Percentiles rank a stretch among this genome's conserved stretches.
phyloP scores from a whole-genome alignment of 2,797 vertebrate genomes.

The Periophthalmus magnuspinnatus region DNA sequence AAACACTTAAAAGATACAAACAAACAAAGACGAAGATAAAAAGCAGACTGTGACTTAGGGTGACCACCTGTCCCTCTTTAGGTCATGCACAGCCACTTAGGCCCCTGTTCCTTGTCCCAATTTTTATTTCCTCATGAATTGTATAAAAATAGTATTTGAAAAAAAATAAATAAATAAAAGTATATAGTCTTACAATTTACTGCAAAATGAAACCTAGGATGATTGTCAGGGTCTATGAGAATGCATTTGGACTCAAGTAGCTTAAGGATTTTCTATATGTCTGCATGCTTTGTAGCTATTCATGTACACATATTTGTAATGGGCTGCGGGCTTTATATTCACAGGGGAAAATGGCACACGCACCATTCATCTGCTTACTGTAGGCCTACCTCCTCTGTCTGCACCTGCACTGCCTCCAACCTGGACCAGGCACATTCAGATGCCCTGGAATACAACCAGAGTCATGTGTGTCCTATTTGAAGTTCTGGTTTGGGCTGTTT shows the following conservation, averaged over 20 bases:
- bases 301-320: slow-evolving; percentile 39
- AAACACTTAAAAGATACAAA: slow-evolving; percentile 28
- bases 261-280: neutral
- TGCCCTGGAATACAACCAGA: no score
- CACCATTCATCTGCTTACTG: slow-evolving; percentile 9
- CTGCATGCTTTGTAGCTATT: neutral
- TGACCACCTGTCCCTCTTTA: no score
- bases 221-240: neutral
- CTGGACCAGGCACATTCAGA: slow-evolving; percentile 63
- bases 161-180: no score
- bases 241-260: no score
- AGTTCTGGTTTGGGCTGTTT: slow-evolving; percentile 67
- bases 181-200: no score
- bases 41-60: no score
- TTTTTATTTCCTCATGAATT: no score
- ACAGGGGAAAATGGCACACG: neutral
- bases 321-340: slow-evolving; percentile 33
- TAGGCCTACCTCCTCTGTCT: slow-evolving; percentile 5
- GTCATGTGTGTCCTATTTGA: slow-evolving; percentile 69
- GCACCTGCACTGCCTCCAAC: slow-evolving; percentile 34
- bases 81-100: no score
- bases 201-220: no score
- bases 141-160: neutral
- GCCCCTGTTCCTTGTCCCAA: no score
- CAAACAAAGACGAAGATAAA: slow-evolving; percentile 60